Evolutionary conservation across 2,888 invertebrate genomes (phyloP).

Genomic region (Agrochola lychnidis): DNA sequence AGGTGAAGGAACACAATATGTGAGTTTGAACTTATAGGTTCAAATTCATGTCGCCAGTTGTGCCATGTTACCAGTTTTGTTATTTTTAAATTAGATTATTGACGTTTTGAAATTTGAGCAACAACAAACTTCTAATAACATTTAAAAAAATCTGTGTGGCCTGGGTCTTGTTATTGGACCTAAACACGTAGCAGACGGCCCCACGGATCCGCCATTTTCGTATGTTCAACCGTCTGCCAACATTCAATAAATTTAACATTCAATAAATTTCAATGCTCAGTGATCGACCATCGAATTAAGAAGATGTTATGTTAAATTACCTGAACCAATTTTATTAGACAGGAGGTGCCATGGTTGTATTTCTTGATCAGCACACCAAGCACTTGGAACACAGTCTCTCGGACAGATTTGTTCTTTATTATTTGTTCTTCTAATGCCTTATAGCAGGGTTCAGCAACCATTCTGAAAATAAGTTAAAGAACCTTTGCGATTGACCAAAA

Average conservation of each 20-base stretch:
- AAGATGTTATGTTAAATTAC: conserved; percentile 71
- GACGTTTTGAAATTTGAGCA: no score
- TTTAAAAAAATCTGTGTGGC: no score
- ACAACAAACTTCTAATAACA: no score
- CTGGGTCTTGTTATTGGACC: no score
- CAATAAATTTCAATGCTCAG: no score
- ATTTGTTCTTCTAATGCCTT: conserved; percentile 92
- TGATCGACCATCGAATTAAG: no score
- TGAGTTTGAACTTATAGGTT: background rate
- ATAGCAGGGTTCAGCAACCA: conserved; percentile 94
- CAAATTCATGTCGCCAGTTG: background rate
- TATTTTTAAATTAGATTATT: no score
- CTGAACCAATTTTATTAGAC: conserved; percentile 93
- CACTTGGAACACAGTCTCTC: conserved; percentile 94
- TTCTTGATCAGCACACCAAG: conserved; percentile 95
- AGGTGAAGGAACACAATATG: background rate
- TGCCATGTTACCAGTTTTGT: no score
- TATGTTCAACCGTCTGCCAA: no score
- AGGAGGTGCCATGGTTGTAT: conserved; percentile 95
- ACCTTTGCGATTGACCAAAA: background rate
- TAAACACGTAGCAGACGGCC: no score
- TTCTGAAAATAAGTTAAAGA: conserved; percentile 84
- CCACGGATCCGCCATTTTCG: no score
- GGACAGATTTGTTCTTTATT: conserved; percentile 91
- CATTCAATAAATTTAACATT: no score